Conservation (phyloP, 2,888 invertebrate genomes). For the Dermolepida albohirtum region DNA sequence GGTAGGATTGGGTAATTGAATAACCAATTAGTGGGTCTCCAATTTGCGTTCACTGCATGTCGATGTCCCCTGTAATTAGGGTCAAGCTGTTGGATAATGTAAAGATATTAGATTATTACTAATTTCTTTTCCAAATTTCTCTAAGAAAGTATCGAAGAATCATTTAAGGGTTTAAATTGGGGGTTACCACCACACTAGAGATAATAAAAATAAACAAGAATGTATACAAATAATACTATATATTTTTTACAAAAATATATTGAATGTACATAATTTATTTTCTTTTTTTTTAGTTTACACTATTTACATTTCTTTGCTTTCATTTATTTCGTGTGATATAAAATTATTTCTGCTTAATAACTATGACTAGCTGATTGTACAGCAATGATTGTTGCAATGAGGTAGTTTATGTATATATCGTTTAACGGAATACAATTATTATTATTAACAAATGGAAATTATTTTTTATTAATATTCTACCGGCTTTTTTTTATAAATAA, state of each 20-base stretch:
- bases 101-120: too few species aligned
- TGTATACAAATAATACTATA: slow-evolving; percentile 63
- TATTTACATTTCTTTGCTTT: slow-evolving; percentile 44
- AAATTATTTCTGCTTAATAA: slow-evolving; percentile 51
- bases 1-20: too few species aligned
- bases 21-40: too few species aligned
- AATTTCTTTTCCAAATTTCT: too few species aligned
- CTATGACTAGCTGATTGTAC: slow-evolving; percentile 67
- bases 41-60: too few species aligned
- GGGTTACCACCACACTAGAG: too few species aligned
- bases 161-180: too few species aligned
- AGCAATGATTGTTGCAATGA: slow-evolving; percentile 66
- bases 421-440: slow-evolving; percentile 47
- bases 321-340: slow-evolving; percentile 41
- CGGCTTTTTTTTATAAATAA: slow-evolving; percentile 38
- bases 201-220: slow-evolving; percentile 44
- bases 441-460: slow-evolving; percentile 38
- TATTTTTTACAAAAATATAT: slow-evolving; percentile 64
- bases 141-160: too few species aligned
- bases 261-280: slow-evolving; percentile 59
- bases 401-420: slow-evolving; percentile 57
- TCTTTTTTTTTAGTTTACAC: slow-evolving; percentile 37
- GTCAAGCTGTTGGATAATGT: too few species aligned
- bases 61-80: too few species aligned
- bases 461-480: slow-evolving; percentile 31